Evolutionary conservation across 2,113 vertebrate species (phyloP).

Genomic region (Psilopsiagon aymara): DNA sequence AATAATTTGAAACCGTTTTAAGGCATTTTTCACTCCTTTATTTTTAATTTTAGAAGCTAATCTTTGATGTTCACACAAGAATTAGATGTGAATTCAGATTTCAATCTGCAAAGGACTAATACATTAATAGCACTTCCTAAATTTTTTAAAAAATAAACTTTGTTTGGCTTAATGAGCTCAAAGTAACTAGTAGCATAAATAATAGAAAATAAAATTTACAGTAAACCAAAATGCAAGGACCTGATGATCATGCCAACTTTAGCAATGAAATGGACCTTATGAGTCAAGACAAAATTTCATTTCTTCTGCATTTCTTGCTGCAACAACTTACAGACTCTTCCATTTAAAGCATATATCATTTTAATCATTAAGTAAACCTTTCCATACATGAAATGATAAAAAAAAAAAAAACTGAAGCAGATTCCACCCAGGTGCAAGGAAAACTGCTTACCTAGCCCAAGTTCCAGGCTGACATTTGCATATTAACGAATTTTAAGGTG

Average conservation of each 20-base stretch:
- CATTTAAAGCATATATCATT: background rate
- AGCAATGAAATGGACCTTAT: background rate
- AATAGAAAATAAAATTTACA: background rate
- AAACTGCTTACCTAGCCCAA: background rate
- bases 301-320: background rate
- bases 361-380: background rate
- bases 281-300: background rate
- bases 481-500: constrained; percentile 41
- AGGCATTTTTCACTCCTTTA: background rate
- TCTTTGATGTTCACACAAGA: background rate
- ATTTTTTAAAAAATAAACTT: background rate
- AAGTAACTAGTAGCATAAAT: background rate
- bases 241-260: background rate
- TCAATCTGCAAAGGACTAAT: background rate
- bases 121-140: background rate
- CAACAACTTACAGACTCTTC: background rate
- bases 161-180: background rate
- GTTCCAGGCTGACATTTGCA: constrained; percentile 10
- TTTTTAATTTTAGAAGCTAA: background rate
- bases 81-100: background rate
- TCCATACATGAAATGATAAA: background rate
- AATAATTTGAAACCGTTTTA: background rate
- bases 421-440: background rate
- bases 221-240: background rate
- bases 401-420: background rate